phyloP scores from a whole-genome alignment of 2,113 vertebrate species.

The Mus spicilegus region DNA sequence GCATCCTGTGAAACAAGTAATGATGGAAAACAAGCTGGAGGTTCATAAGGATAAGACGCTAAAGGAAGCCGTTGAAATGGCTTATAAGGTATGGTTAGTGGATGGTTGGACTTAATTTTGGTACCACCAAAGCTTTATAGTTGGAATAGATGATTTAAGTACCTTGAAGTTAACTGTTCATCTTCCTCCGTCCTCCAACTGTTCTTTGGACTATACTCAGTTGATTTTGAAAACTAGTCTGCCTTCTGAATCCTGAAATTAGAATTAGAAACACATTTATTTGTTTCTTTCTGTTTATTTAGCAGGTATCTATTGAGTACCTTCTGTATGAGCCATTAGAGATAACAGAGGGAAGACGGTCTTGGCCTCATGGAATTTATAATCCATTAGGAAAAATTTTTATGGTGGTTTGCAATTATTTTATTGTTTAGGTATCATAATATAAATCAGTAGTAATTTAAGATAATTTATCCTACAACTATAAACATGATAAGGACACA shows the following conservation, averaged over 20 bases:
- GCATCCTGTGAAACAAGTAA: constrained; percentile 96
- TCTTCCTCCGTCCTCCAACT: not conserved
- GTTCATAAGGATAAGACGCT: constrained; percentile 99
- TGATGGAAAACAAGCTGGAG: constrained; percentile 99
- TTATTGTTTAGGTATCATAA: constrained; percentile 36
- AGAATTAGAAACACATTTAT: constrained; percentile 40
- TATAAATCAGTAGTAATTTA: constrained; percentile 13
- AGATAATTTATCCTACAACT: constrained; percentile 48
- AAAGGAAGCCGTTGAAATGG: constrained; percentile 95
- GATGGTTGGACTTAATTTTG: not conserved
- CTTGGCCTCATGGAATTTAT: not conserved
- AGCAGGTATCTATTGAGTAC: not conserved
- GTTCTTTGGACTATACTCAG: not conserved
- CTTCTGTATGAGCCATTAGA: not conserved
- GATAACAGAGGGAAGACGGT: not conserved
- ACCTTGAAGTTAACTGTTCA: not conserved
- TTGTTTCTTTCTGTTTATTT: constrained; percentile 54
- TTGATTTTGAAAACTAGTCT: constrained; percentile 51
- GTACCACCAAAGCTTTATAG: not conserved
- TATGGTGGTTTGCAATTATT: not conserved
- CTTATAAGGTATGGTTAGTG: constrained; percentile 92
- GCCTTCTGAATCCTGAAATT: constrained; percentile 40
- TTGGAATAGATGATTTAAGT: constrained; percentile 2
- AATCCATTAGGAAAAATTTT: not conserved
- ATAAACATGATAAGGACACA: constrained; percentile 28